phyloP scores from a whole-genome alignment of 2,113 vertebrate species.

The Microcebus jonahi region DNA sequence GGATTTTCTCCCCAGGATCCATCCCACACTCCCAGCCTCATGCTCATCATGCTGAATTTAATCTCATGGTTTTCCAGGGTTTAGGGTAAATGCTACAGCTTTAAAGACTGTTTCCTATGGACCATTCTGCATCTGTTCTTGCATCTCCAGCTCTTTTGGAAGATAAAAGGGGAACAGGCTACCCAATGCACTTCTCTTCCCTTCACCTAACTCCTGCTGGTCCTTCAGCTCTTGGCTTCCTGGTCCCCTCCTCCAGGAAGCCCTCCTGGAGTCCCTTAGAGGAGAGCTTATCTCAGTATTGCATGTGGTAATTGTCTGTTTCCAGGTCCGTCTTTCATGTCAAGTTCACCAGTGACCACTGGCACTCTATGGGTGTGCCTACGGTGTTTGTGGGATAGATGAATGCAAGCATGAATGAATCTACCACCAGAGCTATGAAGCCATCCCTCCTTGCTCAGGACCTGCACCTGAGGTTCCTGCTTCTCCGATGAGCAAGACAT shows the following conservation, averaged over 20 bases:
- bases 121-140: neutral
- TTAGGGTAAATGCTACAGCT: neutral
- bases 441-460: accelerated
- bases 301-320: neutral
- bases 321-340: neutral
- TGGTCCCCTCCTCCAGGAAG: neutral
- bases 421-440: too few relatives aligned
- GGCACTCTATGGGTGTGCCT: too few relatives aligned
- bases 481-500: neutral
- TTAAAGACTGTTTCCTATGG: neutral
- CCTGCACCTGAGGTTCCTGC: neutral
- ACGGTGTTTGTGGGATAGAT: neutral
- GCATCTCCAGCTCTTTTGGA: neutral
- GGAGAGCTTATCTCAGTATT: neutral
- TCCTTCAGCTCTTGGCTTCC: neutral
- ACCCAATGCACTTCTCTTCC: neutral
- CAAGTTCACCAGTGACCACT: neutral
- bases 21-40: neutral
- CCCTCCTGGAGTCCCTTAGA: neutral
- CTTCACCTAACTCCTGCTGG: neutral
- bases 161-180: neutral
- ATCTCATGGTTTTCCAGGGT: too few relatives aligned
- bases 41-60: neutral
- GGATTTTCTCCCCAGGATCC: neutral
- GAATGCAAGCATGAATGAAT: accelerated